Evolutionary conservation across 1,140 invertebrate genomes (phyloP), one percentile per base, ranked within the genome.

Genomic region (Lasioglossum albipes): DNA sequence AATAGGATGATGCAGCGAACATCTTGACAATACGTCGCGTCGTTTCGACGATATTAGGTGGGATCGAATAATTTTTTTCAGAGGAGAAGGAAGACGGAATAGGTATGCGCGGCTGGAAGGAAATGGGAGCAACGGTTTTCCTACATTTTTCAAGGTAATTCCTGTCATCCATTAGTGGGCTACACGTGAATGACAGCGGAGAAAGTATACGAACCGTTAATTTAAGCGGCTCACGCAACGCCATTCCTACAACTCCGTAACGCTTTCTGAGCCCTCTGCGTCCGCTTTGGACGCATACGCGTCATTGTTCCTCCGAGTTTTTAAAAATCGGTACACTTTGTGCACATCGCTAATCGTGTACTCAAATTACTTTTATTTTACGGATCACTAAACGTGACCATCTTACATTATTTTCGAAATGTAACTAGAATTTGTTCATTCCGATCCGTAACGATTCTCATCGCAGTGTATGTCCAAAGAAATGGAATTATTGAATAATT

Each of bases 161-260:
- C 52, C 31, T n/a, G 59, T 59, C 72, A 62, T 42, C 65, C 54
- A 75, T 75, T 75, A 75, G 12, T 4, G n/a, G 36, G 22, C 49
- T 79, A 67, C 45, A 72, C 62, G 79, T 72, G 68, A 87, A 83
- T 80, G 80, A 81, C 70, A 85, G 20, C 80, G n/a, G 80, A 86
- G 82, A 84, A 82, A 84, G 79, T 82, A 82, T 80, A 76, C 31
- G 67, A 75, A 84, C 83, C 86, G 86, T 87, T 89, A 89, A 89
- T 86, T 86, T 79, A 83, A 87, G 73, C 81, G 81, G 76, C 70
- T 87, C 84, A 75, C 78, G 75, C 67, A 82, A 82, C 54, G 45
- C 49, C 70, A 61, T 83, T 74, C 81, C 71, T 79, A 62, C 74
- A 64, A 54, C 42, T 54, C n/a, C 52, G 74, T 70, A 70, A 81